Conservation (phyloP, 2,888 invertebrate genomes). For the Limenitis camilla region DNA sequence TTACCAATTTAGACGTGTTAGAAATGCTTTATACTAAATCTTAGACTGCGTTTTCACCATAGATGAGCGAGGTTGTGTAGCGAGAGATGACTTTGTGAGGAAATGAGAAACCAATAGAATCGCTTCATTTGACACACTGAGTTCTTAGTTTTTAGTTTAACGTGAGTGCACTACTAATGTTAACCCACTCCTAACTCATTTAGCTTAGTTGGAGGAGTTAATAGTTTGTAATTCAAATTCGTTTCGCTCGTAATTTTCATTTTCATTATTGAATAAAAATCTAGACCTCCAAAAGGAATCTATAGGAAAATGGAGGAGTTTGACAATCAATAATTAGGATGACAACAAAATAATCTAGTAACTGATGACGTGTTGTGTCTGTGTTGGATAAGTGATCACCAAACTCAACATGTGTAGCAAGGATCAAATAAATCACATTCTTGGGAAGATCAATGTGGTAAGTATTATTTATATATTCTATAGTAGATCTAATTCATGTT, state of each 20-base stretch:
- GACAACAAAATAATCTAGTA: conserved; percentile 19
- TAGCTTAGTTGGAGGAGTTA: too few species aligned
- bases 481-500: neutral
- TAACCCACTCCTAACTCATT: too few species aligned
- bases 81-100: too few species aligned
- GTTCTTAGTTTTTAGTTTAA: too few species aligned
- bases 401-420: conserved; percentile 76
- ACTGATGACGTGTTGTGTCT: conserved; percentile 46
- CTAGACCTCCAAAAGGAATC: conserved; percentile 32
- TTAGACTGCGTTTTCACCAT: too few species aligned
- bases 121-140: too few species aligned
- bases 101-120: too few species aligned
- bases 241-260: neutral
- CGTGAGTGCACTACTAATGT: too few species aligned
- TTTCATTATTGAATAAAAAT: conserved; percentile 8
- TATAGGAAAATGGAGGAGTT: neutral
- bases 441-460: conserved; percentile 85
- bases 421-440: conserved; percentile 80
- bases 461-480: conserved; percentile 41
- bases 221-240: neutral
- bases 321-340: conserved; percentile 1
- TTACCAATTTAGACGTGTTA: too few species aligned
- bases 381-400: conserved; percentile 28
- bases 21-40: too few species aligned
- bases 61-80: too few species aligned